Percentiles rank a stretch among this genome's conserved stretches.
phyloP scores from a whole-genome alignment of 2,888 invertebrate genomes.

The Trisateles emortualis region DNA sequence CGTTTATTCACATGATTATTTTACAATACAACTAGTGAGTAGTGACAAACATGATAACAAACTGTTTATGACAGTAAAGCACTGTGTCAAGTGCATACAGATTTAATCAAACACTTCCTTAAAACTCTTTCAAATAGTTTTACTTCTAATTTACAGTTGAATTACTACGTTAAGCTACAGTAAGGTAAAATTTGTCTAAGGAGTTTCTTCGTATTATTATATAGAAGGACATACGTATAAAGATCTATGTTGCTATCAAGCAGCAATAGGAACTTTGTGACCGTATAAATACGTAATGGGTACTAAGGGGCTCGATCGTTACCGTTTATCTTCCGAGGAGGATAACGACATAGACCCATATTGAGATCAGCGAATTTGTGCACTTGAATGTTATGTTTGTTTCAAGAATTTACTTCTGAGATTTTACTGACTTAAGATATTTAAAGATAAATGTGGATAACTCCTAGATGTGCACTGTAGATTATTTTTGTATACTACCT shows the following conservation, averaged over 20 bases:
- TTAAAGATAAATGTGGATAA: too few relatives aligned
- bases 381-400: neutral
- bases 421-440: neutral
- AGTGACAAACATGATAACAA: too few relatives aligned
- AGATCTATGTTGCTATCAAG: conserved; percentile 2
- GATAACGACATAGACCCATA: conserved; percentile 2
- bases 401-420: neutral
- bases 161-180: too few relatives aligned
- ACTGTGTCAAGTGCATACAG: too few relatives aligned
- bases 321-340: neutral
- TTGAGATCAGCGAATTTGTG: conserved; percentile 9
- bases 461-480: too few relatives aligned
- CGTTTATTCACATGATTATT: neutral
- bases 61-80: too few relatives aligned
- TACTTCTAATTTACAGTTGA: too few relatives aligned
- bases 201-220: neutral
- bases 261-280: conserved; percentile 2
- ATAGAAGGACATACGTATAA: neutral
- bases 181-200: too few relatives aligned
- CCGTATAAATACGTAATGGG: conserved; percentile 13
- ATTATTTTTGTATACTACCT: too few relatives aligned
- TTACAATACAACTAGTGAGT: too few relatives aligned
- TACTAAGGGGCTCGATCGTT: conserved; percentile 7
- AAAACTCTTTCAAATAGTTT: too few relatives aligned
- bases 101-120: too few relatives aligned